Conservation (phyloP, 92 coral and sea anemone genomes). For the Phenganax marumi region DNA sequence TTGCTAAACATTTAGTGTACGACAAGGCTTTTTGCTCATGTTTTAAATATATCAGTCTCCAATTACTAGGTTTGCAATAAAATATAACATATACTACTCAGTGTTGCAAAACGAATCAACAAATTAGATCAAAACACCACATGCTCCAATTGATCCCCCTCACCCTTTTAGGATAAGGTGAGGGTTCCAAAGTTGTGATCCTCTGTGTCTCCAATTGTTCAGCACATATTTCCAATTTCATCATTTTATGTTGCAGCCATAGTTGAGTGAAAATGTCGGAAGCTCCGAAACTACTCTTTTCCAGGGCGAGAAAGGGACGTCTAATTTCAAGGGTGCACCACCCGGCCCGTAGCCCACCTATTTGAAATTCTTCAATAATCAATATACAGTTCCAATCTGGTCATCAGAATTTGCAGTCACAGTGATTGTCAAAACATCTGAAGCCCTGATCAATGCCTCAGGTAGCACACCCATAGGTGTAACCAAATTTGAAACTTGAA, state of each 20-base stretch:
- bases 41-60: no score
- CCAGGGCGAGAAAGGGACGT: background rate
- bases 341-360: background rate
- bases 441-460: constrained; percentile 75
- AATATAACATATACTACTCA: no score
- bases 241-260: no score
- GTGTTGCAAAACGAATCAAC: background rate
- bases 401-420: constrained; percentile 51
- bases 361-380: background rate
- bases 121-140: background rate
- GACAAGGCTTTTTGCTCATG: no score
- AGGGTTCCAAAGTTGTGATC: background rate
- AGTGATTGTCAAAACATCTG: constrained; percentile 78
- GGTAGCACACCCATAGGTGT: constrained; percentile 89
- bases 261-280: no score
- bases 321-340: background rate
- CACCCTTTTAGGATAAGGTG: background rate
- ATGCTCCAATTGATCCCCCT: background rate
- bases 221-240: no score
- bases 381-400: constrained; percentile 5
- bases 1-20: no score
- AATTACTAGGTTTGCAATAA: no score
- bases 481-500: constrained; percentile 78
- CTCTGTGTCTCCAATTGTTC: background rate
- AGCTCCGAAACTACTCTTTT: no score